Evolutionary conservation across 2,113 vertebrate species (phyloP), one percentile per base, ranked within the genome.

Genomic region (Plectropomus leopardus): DNA sequence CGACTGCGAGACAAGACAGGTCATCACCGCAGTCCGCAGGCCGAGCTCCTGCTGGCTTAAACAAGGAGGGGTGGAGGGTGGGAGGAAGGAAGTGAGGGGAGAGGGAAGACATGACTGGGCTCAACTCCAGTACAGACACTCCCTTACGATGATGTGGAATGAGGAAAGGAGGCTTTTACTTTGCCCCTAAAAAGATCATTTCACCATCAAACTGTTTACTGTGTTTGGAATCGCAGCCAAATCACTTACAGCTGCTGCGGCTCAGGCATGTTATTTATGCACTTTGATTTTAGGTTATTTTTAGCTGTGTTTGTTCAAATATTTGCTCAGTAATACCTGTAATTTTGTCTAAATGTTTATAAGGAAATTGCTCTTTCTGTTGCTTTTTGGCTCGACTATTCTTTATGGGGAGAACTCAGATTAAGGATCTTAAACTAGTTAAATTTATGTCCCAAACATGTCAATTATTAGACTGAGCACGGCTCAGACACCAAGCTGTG

Each of bases 81-180:
- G 30, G 53, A 73, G 71, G 86, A 51, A 82, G 84, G 82, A 83
- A 79, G 51, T 44, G 72, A 76, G 40, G 60, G 69, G 36, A 72
- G 77, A 60, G 45, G 60, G 76, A 77, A 76, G 73, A 77, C 86
- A 78, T 26, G 68, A 66, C 85, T 67, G 80, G 86, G 86, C 87
- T 69, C 30, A 4, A 5, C 26, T 90, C 89, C 87, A 86, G 68
- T 4, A 7, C 21, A 68, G 86, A 83, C 84, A 91, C 88, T 89
- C 92, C 88, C 87, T n/a, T 75, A 10, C 24, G 42, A 87, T 81
- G 76, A 84, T 88, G 84, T 78, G 80, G 77, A 83, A 72, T 67
- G 72, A 10, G 82, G 60, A 78, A 81, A 82, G 44, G 21, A 72
- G 53, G 80, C 51, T 84, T 84, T 82, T 71, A 82, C 82, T 83